Percentiles rank a stretch among this genome's conserved stretches.
phyloP scores from a whole-genome alignment of 2,113 vertebrate genomes.

The Dipodomys stephensi region DNA sequence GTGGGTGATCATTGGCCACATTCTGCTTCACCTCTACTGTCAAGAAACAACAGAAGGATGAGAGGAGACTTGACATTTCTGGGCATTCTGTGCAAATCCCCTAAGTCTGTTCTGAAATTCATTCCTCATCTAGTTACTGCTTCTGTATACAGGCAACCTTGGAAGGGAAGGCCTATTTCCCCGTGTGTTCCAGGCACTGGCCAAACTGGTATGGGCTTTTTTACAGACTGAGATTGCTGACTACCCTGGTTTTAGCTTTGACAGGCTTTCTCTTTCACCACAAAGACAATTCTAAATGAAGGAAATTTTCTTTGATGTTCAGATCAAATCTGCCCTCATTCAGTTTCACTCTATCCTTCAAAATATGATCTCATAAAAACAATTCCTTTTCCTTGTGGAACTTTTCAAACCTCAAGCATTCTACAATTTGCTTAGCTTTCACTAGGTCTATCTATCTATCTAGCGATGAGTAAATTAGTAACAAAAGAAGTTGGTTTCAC shows the following conservation, averaged over 20 bases:
- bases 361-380: conserved; percentile 66
- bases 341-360: conserved; percentile 67
- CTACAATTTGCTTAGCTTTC: background rate
- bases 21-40: conserved; percentile 68
- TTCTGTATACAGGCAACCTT: background rate
- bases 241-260: conserved; percentile 47
- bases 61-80: conserved; percentile 11
- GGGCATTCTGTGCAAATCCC: conserved; percentile 6
- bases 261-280: conserved; percentile 36
- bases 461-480: conserved; percentile 53
- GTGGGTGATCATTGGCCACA: conserved; percentile 71
- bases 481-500: conserved; percentile 56
- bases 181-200: background rate
- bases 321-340: conserved; percentile 63
- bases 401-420: conserved; percentile 49
- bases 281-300: conserved; percentile 5
- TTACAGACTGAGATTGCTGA: background rate
- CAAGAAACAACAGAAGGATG: background rate
- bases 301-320: background rate
- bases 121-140: conserved; percentile 45
- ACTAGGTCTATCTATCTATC: conserved; percentile 20
- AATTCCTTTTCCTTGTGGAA: conserved; percentile 54
- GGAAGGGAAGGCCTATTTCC: background rate
- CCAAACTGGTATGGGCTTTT: background rate
- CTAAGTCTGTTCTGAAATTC: conserved; percentile 50